Base-by-base conservation (phyloP, 2,113 vertebrate genomes). In the Equus quagga region DNA sequence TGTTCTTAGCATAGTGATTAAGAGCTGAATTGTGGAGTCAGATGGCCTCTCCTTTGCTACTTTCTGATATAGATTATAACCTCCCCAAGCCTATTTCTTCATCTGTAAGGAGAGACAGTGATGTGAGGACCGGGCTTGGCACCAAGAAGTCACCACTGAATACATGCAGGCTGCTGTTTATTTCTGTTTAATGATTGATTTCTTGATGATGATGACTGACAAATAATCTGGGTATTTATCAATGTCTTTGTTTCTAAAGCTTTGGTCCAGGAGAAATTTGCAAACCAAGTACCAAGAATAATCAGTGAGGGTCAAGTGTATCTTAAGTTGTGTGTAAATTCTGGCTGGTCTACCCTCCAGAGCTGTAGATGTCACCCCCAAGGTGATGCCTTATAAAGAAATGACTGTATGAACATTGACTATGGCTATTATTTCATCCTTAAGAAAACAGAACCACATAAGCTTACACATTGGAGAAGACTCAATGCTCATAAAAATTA, bases 211-310 rank as follows among this genome's bases (percentile, higher is more conserved):
- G 41, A 33, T 46, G 69, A 75, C 8, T 76, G 51, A 12, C 60
- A 89, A 49, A 60, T 82, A 73, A 79, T 64, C 54, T 91, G 18
- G 3, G 51, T 87, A 28, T 84, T 70, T 56, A 15, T 83, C 44
- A 73, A 0, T 92, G 11, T 73, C 26, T 81, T 58, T 95, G n/a
- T 94, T 94, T 96, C 26, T 97, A 72, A 93, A 86, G 26, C 73
- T 76, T 86, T 94, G 49, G 8, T 82, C 19, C 56, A 82, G 19
- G n/a, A 76, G 24, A 70, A 83, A 36, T 58, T 89, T 81, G 23
- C 41, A 94, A 8, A 56, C 62, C 58, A 65, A 70, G 17, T 72
- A 14, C 26, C 18, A 65, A 36, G 54, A 86, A 41, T 70, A 41
- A 10, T 62, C 51, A 64, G 10, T 75, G n/a, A 92, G 21, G 33